A percentile compares a stretch with the other conserved stretches of the same genome.
phyloP scores from a whole-genome alignment of 2,888 invertebrate species.

The Microplitis deprimator region DNA sequence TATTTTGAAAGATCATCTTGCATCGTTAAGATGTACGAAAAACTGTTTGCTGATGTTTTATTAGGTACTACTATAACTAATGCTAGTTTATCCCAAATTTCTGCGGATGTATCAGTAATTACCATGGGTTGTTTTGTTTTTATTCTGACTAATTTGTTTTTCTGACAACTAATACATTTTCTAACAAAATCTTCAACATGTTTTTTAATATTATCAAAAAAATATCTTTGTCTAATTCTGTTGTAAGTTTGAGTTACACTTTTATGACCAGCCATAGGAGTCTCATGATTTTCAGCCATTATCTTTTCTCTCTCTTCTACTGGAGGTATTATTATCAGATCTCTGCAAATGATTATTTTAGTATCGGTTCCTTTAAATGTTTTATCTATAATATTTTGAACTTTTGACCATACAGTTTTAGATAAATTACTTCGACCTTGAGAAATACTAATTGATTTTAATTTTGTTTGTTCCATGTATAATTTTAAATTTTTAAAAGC shows the following conservation, averaged over 20 bases:
- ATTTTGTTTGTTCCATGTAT: background rate
- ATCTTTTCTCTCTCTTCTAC: constrained; percentile 15
- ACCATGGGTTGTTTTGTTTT: constrained; percentile 44
- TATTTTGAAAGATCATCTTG: constrained; percentile 41
- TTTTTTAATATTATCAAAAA: constrained; percentile 31
- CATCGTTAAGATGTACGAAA: constrained; percentile 38
- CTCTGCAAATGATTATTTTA: constrained; percentile 35
- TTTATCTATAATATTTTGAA: constrained; percentile 24
- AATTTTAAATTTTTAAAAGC: constrained; percentile 27
- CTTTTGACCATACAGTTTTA: constrained; percentile 24
- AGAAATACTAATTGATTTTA: constrained; percentile 35
- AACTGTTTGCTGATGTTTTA: constrained; percentile 32
- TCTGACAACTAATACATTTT: constrained; percentile 45
- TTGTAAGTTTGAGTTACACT: constrained; percentile 31
- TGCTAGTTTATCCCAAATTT: constrained; percentile 42
- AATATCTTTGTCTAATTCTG: constrained; percentile 19
- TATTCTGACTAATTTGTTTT: constrained; percentile 46
- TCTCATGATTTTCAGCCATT: constrained; percentile 33
- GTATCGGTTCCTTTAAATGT: constrained; percentile 22
- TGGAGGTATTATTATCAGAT: constrained; percentile 29
- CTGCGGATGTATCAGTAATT: constrained; percentile 45
- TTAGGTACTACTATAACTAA: constrained; percentile 51
- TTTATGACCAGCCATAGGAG: constrained; percentile 38
- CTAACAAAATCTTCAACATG: constrained; percentile 44
- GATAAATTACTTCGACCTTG: constrained; percentile 33